A percentile compares a stretch with the other conserved stretches of the same genome.
Conservation (phyloP, 2,113 vertebrate genomes). For the Rhombomys opimus region DNA sequence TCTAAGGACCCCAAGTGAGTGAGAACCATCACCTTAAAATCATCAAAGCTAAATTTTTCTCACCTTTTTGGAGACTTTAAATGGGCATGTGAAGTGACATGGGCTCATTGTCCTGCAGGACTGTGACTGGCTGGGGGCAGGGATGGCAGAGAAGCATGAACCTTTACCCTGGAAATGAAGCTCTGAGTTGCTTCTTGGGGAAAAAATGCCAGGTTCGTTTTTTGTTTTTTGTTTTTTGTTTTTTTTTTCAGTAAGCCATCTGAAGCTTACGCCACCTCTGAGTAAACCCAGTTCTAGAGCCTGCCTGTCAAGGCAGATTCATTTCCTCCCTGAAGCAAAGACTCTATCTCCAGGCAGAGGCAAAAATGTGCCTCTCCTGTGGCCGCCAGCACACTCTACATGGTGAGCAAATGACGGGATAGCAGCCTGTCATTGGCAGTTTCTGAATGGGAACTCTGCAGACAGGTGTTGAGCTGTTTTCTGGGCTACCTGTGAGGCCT, state of each 20-base stretch:
- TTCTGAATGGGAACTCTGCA: neutral
- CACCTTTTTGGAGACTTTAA: neutral
- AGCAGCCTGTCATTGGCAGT: neutral
- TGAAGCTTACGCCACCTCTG: neutral
- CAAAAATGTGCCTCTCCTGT: neutral
- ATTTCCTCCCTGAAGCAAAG: neutral
- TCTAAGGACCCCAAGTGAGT: neutral
- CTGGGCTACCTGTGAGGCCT: neutral
- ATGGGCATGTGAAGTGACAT: neutral
- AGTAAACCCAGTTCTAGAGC: neutral
- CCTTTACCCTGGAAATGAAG: neutral
- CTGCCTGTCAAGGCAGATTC: neutral
- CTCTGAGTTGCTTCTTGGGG: neutral
- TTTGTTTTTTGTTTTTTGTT: no score
- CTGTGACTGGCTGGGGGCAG: no score
- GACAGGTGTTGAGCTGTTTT: neutral
- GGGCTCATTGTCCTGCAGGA: neutral
- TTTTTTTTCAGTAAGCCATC: neutral
- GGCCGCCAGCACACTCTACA: neutral
- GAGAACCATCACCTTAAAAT: neutral
- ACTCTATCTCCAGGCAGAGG: neutral
- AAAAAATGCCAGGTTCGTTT: neutral
- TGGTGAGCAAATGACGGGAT: neutral
- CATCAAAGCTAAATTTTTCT: neutral
- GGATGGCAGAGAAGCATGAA: neutral